Conservation (phyloP, 2,113 vertebrate genomes). For the Verasper variegatus region DNA sequence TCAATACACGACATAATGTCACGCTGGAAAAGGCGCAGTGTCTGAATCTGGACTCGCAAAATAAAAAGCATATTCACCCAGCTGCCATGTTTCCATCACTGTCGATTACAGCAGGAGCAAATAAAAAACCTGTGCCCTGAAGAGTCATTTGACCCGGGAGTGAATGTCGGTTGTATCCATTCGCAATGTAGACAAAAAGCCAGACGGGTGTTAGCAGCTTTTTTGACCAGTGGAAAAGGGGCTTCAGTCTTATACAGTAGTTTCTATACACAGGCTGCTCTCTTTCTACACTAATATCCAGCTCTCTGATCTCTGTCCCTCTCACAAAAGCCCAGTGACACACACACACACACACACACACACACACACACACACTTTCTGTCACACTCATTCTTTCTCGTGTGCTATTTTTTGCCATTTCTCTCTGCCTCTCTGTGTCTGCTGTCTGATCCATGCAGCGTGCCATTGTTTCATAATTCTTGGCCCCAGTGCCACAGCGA, state of each 20-base stretch:
- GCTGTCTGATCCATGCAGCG: conserved; percentile 53
- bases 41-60: too few relatives aligned
- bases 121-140: not conserved
- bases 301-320: not conserved
- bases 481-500: conserved; percentile 39
- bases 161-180: not conserved
- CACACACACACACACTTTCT: conserved; percentile 1
- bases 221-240: not conserved
- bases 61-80: too few relatives aligned
- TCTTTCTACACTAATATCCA: not conserved
- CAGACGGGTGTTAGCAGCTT: too few relatives aligned
- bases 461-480: conserved; percentile 54
- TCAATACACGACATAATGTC: too few relatives aligned
- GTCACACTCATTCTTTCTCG: conserved; percentile 19
- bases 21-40: too few relatives aligned
- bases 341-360: not conserved
- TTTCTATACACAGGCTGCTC: not conserved
- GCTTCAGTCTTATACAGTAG: not conserved
- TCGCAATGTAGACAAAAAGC: not conserved
- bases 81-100: too few relatives aligned
- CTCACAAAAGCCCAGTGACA: not conserved
- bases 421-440: conserved; percentile 43
- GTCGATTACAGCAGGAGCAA: not conserved
- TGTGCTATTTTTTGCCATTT: conserved; percentile 42
- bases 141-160: too few relatives aligned